Evolutionary conservation across 2,113 vertebrate genomes (phyloP), one percentile per base, ranked within the genome.

Genomic region (Lathamus discolor): DNA sequence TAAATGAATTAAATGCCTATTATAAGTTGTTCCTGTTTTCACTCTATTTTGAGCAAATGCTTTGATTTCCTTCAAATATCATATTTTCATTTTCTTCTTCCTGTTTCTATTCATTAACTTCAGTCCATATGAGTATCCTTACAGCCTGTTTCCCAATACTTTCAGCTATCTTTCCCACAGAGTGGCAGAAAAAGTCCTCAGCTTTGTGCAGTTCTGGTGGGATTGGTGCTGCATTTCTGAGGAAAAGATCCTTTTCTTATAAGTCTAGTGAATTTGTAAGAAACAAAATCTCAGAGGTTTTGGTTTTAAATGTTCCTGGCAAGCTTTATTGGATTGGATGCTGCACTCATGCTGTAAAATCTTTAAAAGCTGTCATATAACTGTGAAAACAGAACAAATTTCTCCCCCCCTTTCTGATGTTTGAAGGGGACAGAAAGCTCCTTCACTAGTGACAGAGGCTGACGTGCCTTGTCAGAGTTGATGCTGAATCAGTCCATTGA

Each of bases 301-400:
- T 79, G 83, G 62, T 89, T 91, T 91, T 82, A 95, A 89, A 69
- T 46, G 44, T 82, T 89, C 31, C 55, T 92, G 69, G 57, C 54
- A 92, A 69, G 25, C 62, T 92, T 95, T 89, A 83, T 96, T 91
- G 77, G 74, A 87, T 96, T 94, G 94, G 81, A 59, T 76, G 62
- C 57, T 79, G 80, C 0, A 0, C 41, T 95, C 16, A 8, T n/a
- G 54, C 84, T 89, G 74, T 91, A 86, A 92, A 82, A 79, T 57
- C 86, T 81, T 96, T 89, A 59, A 88, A 91, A 83, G 74, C 70
- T 93, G 86, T 93, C 80, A 57, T 76, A 35, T 78, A 93, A 64
- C 77, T 86, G 62, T 79, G 77, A 76, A 93, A 96, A 72, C 48
- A 61, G 89, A 89, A 64, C 15, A 54, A 20, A 78, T 93, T 64